Evolutionary conservation across 2,797 vertebrate genomes (phyloP).

Genomic region (Mus minutoides): DNA sequence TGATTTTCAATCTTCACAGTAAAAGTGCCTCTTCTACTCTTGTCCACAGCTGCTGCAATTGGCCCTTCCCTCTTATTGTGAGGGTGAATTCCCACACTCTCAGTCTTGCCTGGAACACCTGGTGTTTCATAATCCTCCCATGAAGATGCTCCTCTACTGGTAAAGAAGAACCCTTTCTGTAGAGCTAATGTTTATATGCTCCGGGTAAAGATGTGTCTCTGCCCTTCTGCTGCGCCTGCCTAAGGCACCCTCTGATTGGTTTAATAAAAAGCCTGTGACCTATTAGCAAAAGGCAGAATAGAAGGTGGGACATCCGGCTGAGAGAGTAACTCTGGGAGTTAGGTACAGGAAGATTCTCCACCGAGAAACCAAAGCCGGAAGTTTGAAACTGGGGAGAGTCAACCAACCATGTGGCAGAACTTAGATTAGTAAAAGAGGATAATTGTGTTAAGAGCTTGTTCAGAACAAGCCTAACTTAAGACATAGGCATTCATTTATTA

Average conservation of each 20-base stretch:
- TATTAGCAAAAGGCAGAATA: not conserved
- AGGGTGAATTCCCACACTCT: not conserved
- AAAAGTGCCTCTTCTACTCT: not conserved
- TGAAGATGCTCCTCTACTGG: not conserved
- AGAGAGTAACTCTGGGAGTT: not conserved
- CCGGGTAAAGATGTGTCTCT: not conserved
- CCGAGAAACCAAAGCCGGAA: not conserved
- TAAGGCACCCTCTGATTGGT: not conserved
- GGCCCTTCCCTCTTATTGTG: not conserved
- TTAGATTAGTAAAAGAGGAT: not conserved
- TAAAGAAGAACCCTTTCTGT: not conserved
- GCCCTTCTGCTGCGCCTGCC: not conserved
- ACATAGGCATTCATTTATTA: not conserved
- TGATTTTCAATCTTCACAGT: slow-evolving; percentile 15
- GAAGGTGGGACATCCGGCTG: not conserved
- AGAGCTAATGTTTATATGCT: not conserved
- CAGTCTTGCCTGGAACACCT: not conserved
- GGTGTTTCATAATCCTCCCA: not conserved
- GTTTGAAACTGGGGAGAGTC: not conserved
- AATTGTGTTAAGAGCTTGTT: not conserved
- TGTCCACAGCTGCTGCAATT: not conserved
- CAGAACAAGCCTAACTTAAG: not conserved
- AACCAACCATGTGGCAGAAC: not conserved
- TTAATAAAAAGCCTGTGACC: not conserved
- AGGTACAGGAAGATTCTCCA: not conserved